Base-by-base conservation (phyloP, 2,888 invertebrate genomes). In the Camponotus fellah region DNA sequence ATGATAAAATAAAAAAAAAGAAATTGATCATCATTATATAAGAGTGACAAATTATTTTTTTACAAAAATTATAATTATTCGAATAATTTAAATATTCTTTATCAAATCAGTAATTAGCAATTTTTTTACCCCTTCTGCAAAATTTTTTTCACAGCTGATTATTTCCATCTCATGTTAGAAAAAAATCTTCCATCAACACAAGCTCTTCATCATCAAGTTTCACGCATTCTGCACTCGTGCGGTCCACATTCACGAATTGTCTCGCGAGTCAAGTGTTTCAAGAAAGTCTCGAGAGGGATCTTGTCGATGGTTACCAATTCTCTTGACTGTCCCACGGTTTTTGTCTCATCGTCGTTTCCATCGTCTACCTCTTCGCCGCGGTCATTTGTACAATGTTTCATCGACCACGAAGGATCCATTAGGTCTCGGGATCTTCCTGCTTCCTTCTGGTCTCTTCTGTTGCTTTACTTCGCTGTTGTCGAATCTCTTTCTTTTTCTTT, bases 221-320 rank as follows among this genome's bases (percentile, higher is more conserved):
- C 14, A 34, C 26, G 40, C 56, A 46, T 26, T 76, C 76, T 53
- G 40, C 69, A 68, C 56, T 34, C 32, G n/a, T 71, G 56, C 69
- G n/a, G 34, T 80, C 12, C 58, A 69, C 69, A 66, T 77, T 21
- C 65, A 58, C 60, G 14, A 79, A 40, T 68, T 60, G 43, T 68
- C 85, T 76, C 81, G 83, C 83, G 82, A 80, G 66, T 86, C 86
- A 83, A 87, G 85, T 87, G 83, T 77, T 79, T 58, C 43, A 21
- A 60, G 79, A 72, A 17, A 58, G 56, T 65, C 56, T 71, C 64
- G 65, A 49, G 43, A 64, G 60, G 74, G 64, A 43, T n/a, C 53
- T 53, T 76, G 76, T 74, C 64, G 62, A 58, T 60, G 65, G 60
- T 79, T 71, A 43, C 69, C 87, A 85, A 85, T 86, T 87, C 84